phyloP scores from a whole-genome alignment of 2,113 vertebrate species.

The Halichoerus grypus region DNA sequence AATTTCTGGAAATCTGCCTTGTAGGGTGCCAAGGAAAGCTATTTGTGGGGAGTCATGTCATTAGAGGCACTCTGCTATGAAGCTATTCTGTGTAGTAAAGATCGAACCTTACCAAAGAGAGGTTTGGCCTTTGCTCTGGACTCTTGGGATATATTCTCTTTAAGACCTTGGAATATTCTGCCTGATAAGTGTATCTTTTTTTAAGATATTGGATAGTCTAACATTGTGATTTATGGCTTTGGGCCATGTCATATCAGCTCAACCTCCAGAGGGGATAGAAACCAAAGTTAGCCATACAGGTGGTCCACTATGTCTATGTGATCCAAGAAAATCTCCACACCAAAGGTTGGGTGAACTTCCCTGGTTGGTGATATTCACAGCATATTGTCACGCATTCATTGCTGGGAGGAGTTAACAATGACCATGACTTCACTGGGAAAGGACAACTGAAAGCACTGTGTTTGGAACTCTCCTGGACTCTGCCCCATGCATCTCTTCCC shows the following conservation, averaged over 20 bases:
- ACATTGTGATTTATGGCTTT: not conserved
- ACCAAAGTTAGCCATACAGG: not conserved
- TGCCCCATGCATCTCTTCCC: not conserved
- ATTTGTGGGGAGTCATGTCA: not conserved
- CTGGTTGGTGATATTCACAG: not conserved
- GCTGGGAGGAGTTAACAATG: not conserved
- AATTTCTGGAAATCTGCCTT: not conserved
- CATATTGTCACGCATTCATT: not conserved
- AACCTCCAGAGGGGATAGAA: not conserved
- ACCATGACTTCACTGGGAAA: not conserved
- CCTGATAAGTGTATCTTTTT: not conserved
- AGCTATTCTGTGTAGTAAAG: not conserved
- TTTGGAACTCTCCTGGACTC: not conserved
- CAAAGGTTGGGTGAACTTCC: not conserved
- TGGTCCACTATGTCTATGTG: not conserved
- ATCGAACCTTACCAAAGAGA: not conserved
- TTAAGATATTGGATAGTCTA: not conserved
- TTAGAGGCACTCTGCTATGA: not conserved
- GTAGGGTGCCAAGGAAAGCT: not conserved
- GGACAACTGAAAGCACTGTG: not conserved
- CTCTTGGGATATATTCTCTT: not conserved
- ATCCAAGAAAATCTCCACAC: not conserved
- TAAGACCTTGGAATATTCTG: not conserved
- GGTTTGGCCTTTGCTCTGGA: not conserved
- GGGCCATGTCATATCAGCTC: not conserved